Base-by-base conservation (phyloP, 1,140 invertebrate genomes). In the Anoplophora glabripennis region DNA sequence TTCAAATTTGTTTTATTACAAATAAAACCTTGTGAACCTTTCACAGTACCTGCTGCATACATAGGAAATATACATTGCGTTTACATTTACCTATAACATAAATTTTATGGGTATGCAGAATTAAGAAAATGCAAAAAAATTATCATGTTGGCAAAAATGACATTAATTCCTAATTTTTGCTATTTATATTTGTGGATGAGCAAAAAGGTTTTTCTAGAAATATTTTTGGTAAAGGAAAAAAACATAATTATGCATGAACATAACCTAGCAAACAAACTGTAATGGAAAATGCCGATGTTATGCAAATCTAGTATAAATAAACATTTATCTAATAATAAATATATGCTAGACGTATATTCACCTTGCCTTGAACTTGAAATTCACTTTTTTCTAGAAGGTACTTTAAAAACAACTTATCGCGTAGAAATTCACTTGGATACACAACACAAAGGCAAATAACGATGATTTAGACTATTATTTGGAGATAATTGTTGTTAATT, bases 281-380 rank as follows among this genome's bases (percentile, higher is more conserved):
- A 41, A 28, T 28, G 21, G 21, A 28, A 28, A 28, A 28, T 28
- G 5, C 21, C 21, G 5, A 28, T 5, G 21, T 2, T 28, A 28
- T 28, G 21, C 21, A 38, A 51, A 15, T 44, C 34, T 58, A 40
- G 35, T 37, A 59, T 54, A 49, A 58, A 60, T 49, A 57, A 64
- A 59, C 47, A 54, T 21, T 51, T 53, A 51, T 62, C 64, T 66
- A 66, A 57, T 63, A 60, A 66, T 66, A 66, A 57, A 60, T 52
- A 46, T 44, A 34, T 51, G 57, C 49, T 59, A 45, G 53, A 51
- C 59, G 49, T 35, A 41, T 53, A 46, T 63, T 71, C 68, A 69
- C 72, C 72, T 73, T 73, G 72, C 66, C 59, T 55, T 72, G 72
- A 65, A 69, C 72, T 73, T 73, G 72, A 73, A 70, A 67, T 64